phyloP scores from a whole-genome alignment of 2,888 invertebrate genomes.

The Chrysina gloriosa region DNA sequence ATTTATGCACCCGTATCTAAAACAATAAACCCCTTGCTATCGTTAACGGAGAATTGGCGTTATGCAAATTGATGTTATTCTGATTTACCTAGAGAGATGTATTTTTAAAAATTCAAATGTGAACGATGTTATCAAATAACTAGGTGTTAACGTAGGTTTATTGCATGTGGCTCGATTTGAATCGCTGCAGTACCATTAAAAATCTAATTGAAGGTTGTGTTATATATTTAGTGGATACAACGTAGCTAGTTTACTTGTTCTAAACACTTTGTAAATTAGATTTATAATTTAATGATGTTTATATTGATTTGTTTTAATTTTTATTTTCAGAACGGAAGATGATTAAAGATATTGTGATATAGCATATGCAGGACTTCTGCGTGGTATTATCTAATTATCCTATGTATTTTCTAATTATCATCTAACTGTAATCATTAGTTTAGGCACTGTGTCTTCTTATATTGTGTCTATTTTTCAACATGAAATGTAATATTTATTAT shows the following conservation, averaged over 20 bases:
- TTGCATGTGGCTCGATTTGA: no score
- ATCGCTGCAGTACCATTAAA: no score
- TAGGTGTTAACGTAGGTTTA: no score
- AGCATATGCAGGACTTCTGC: conserved; percentile 21
- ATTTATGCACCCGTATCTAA: no score
- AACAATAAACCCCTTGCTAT: no score
- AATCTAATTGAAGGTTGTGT: no score
- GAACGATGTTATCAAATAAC: no score
- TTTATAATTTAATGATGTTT: not conserved
- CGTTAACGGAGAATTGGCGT: no score
- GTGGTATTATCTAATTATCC: conserved; percentile 18
- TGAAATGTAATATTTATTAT: conserved; percentile 34
- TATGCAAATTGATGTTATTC: no score
- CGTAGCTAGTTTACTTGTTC: not conserved
- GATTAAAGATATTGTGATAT: conserved; percentile 36
- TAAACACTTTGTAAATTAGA: conserved; percentile 2
- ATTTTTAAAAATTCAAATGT: no score
- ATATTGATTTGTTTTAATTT: conserved; percentile 22
- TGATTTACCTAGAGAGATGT: no score
- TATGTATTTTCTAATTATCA: not conserved
- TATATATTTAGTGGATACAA: no score
- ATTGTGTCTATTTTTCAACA: conserved; percentile 25
- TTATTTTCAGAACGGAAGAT: conserved; percentile 32
- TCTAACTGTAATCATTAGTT: conserved; percentile 16
- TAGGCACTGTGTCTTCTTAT: conserved; percentile 25